Evolutionary conservation across 2,888 invertebrate genomes (phyloP), one percentile per base, ranked within the genome.

Genomic region (Dasypolia templi): DNA sequence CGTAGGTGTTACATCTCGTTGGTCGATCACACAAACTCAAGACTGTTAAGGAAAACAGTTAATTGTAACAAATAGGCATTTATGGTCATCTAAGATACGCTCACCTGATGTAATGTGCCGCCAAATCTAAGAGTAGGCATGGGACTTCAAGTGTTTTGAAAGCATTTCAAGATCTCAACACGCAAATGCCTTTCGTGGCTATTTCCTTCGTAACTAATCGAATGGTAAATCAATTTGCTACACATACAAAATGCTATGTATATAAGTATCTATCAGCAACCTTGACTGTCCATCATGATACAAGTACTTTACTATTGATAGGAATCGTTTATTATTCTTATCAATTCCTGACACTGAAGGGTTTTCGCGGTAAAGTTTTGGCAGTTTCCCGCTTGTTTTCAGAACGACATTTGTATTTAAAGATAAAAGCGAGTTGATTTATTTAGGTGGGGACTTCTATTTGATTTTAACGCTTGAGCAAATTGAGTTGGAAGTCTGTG

Each of bases 161-260:
- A 84, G 75, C 58, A 81, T 82, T 84, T 84, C 55, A 63, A 69
- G 32, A 80, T 70, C 56, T 75, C 44, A 61, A 58, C 84, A 84
- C 81, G 84, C 84, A 80, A 81, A 75, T 84, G 59, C 76, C 76
- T 63, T 61, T 63, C 62, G 75, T 72, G 81, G 75, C 42, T 80
- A 49, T 69, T 83, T 71, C 65, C 58, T 35, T 69, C 55, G 66
- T 56, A 32, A 35, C 72, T 44, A 80, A 82, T 72, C 81, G 55
- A 49, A 35, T 56, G 51, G 42, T 56, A 75, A 82, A 82, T 84
- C 76, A 70, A 82, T 82, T 81, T 46, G 51, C 6, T 55, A 46
- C 61, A 71, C 80, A 73, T 67, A 72, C 68, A 80, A 63, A 62
- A 61, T 65, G 65, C 51, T 62, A 65, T 68, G 26, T 65, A n/a